Conservation (phyloP, 2,113 vertebrate genomes). For the Hylia prasina region DNA sequence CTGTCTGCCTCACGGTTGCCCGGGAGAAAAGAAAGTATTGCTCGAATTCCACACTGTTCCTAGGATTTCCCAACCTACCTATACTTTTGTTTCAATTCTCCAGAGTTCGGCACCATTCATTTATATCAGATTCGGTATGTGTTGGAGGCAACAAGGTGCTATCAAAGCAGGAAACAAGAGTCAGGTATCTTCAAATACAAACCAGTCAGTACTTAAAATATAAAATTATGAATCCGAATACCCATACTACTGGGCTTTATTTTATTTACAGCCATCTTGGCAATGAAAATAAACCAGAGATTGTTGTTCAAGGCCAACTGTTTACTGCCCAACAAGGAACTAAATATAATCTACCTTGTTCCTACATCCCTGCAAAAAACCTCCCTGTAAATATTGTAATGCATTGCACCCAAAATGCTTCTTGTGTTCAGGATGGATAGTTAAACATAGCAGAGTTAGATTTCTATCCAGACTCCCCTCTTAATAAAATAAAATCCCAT, state of each 20-base stretch:
- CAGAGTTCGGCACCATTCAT: slow-evolving; percentile 77
- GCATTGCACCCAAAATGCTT: not conserved
- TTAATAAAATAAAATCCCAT: not conserved
- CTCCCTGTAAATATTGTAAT: not conserved
- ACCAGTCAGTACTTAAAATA: not conserved
- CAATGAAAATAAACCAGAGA: not conserved
- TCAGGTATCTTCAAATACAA: not conserved
- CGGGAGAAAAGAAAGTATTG: not conserved
- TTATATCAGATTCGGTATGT: slow-evolving; percentile 59
- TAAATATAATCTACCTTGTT: not conserved
- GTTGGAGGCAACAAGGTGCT: slow-evolving; percentile 78
- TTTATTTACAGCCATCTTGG: not conserved
- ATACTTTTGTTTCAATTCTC: slow-evolving; percentile 73
- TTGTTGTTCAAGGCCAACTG: not conserved
- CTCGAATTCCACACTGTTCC: not conserved
- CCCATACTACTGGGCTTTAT: no score
- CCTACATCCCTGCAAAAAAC: not conserved
- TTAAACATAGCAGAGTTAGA: not conserved
- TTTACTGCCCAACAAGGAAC: not conserved
- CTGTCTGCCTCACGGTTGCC: not conserved
- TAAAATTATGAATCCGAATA: not conserved
- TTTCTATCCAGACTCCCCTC: not conserved
- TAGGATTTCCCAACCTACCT: slow-evolving; percentile 67
- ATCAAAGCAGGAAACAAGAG: not conserved
- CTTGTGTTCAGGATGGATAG: not conserved